These are phyloP conservation scores for Parasteatoda tepidariorum DNA, from an alignment of 1,140 invertebrate species.

Conservation along the genomic window DNA sequence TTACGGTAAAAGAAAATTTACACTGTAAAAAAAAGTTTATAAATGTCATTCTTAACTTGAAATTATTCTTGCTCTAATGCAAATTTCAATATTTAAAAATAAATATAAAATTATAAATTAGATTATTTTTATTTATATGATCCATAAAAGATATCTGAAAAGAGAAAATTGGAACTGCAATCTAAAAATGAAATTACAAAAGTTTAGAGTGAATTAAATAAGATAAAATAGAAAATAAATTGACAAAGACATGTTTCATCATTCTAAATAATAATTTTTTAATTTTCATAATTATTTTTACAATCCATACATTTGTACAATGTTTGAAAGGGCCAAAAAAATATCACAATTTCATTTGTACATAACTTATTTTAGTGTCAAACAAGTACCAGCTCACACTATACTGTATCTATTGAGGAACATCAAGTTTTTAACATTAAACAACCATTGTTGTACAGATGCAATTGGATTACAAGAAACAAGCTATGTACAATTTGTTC, in stretches of 20 bases:
- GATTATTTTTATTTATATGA: no score
- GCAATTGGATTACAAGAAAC: background rate
- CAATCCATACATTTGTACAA: constrained; percentile 59
- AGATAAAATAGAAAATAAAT: background rate
- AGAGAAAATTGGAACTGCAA: background rate
- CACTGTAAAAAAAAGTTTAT: no score
- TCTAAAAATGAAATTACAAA: background rate
- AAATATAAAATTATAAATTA: no score
- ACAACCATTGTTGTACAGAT: background rate
- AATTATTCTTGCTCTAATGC: no score
- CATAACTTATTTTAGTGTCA: constrained; percentile 22
- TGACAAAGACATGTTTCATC: background rate
- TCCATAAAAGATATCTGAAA: background rate
- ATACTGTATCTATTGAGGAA: constrained; percentile 16
- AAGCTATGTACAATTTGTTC: constrained; percentile 24
- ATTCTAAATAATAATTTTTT: constrained; percentile 52
- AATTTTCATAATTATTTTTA: constrained; percentile 32
- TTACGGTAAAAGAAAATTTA: no score
- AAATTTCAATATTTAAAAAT: no score
- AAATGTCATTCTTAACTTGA: no score
- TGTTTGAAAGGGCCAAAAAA: constrained; percentile 34
- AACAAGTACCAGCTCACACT: background rate
- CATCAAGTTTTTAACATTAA: background rate
- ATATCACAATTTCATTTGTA: constrained; percentile 59
- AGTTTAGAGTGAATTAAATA: background rate